Base-by-base conservation (phyloP, 2,888 invertebrate species). In the Drosophila mercatorum region DNA sequence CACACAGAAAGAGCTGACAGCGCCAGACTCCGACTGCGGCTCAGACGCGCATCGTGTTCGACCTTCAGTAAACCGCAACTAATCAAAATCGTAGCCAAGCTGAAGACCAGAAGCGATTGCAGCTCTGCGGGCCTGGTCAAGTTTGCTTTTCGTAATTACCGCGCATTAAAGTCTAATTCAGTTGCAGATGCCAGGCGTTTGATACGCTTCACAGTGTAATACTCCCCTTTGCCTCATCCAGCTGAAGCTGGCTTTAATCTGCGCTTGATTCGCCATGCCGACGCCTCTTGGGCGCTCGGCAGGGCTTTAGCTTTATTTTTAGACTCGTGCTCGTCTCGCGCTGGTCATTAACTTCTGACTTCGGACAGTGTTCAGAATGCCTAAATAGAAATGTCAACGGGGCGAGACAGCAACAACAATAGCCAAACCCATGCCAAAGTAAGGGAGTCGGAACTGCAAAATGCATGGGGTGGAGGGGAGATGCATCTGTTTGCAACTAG, bases 341-440 rank as follows among this genome's bases (percentile, higher is more conserved):
- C 84, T 86, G 83, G 82, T 84, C 82, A 84, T 85, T 85, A 82
- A 84, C 84, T 74, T 80, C 75, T 75, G 80, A 81, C 17, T 17
- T 17, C 79, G 74, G 68, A 46, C 67, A 71, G 52, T 81, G 78
- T 66, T 80, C 83, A 73, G 84, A 82, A 84, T 86, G 80, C 75
- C 61, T 80, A 84, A 86, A 83, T 87, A 79, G 83, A 89, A 83
- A 88, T 89, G 90, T 91, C 90, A 88, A 86, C 71, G 60, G 67
- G 75, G 22, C 62, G 68, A 74, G 79, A 70, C 86, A 66, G 74
- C 75, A 77, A 85, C 88, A 36, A 31, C 44, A 58, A 57, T 47
- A 36, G 52, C 10, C n/a, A 38, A n/a, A 28, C 34, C 34, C 34
- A 34, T 34, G 8, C 34, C 34, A 46, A 44, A n/a, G 12, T 34